phyloP scores from a whole-genome alignment of 1,140 invertebrate species.

The Sycobia sp. region DNA sequence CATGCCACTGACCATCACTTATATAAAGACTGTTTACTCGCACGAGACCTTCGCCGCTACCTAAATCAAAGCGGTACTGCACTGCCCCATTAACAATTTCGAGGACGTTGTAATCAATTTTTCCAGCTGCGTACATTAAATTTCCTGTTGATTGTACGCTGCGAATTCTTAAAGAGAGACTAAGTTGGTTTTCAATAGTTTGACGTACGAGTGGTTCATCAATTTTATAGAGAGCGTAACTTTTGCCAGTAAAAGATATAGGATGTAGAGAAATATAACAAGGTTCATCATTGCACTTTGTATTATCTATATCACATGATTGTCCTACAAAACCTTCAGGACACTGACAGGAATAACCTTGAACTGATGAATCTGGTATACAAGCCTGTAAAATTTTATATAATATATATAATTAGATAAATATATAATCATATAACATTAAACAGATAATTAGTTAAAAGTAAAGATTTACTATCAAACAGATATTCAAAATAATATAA shows the following conservation, averaged over 20 bases:
- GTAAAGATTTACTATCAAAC: too few species aligned
- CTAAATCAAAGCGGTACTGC: slow-evolving; percentile 82
- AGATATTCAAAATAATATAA: too few species aligned
- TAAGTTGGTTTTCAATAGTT: slow-evolving; percentile 80
- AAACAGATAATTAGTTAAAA: background rate
- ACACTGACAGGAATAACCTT: slow-evolving; percentile 79
- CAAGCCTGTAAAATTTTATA: slow-evolving; percentile 64
- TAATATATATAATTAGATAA: background rate
- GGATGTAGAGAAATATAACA: slow-evolving; percentile 74
- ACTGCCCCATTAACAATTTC: slow-evolving; percentile 83
- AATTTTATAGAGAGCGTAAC: slow-evolving; percentile 82
- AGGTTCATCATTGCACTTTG: slow-evolving; percentile 69
- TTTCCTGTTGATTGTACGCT: slow-evolving; percentile 86
- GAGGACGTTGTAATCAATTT: slow-evolving; percentile 87
- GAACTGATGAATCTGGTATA: slow-evolving; percentile 71
- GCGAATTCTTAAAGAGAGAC: slow-evolving; percentile 78
- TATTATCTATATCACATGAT: slow-evolving; percentile 70
- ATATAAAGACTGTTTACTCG: slow-evolving; percentile 75
- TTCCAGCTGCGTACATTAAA: slow-evolving; percentile 83
- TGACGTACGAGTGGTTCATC: slow-evolving; percentile 65
- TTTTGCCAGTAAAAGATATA: slow-evolving; percentile 82
- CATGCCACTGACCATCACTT: slow-evolving; percentile 90
- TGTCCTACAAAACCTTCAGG: slow-evolving; percentile 74
- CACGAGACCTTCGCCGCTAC: slow-evolving; percentile 87
- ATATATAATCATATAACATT: background rate